phyloP scores from a whole-genome alignment of 2,888 invertebrate species.

The Orgyia antiqua region DNA sequence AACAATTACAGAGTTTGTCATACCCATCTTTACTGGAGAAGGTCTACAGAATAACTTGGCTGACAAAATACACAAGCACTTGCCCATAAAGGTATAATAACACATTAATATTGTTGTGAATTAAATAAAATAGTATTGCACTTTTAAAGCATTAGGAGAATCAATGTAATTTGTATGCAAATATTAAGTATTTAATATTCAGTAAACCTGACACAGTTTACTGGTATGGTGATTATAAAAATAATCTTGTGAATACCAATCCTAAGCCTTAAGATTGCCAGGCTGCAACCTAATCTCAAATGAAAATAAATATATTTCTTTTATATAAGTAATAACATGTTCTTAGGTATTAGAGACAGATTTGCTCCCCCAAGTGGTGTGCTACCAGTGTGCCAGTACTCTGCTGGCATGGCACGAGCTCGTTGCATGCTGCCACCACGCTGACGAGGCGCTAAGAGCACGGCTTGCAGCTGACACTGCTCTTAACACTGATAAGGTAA shows the following conservation, averaged over 20 bases:
- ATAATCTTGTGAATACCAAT: too few species aligned
- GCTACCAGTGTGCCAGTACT: conserved; percentile 81
- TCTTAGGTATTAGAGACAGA: conserved; percentile 73
- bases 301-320: too few species aligned
- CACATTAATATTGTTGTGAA: too few species aligned
- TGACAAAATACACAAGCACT: conserved; percentile 80
- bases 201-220: too few species aligned
- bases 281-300: too few species aligned
- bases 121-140: too few species aligned
- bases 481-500: conserved; percentile 3
- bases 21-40: conserved; percentile 81
- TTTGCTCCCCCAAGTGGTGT: conserved; percentile 77
- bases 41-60: conserved; percentile 78
- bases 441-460: conserved; percentile 60
- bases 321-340: too few species aligned
- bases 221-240: too few species aligned
- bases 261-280: too few species aligned
- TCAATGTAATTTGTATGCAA: too few species aligned
- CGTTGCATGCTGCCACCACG: conserved; percentile 70
- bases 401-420: conserved; percentile 82
- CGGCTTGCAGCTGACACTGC: conserved; percentile 14
- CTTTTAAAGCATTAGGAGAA: too few species aligned
- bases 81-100: conserved; percentile 82
- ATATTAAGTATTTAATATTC: too few species aligned
- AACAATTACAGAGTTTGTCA: conserved; percentile 63